A percentile compares a stretch with the other conserved stretches of the same genome.
phyloP scores from a whole-genome alignment of 2,113 vertebrate genomes.

The Tichodroma muraria region DNA sequence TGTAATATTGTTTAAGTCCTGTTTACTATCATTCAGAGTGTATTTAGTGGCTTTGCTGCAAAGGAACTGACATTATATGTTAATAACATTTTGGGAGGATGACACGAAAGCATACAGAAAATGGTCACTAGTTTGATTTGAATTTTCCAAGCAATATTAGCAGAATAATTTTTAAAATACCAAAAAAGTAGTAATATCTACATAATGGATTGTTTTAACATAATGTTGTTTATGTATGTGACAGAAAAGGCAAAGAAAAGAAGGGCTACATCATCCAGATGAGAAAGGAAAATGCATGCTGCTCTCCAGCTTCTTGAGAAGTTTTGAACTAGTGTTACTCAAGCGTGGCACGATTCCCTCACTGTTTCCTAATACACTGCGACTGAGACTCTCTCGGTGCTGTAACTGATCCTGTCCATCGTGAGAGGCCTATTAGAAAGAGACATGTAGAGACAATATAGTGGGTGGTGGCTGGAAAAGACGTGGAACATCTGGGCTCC shows the following conservation, averaged over 20 bases:
- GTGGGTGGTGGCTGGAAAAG: not conserved
- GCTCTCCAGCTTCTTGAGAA: not conserved
- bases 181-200: not conserved
- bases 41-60: not conserved
- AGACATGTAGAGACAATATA: not conserved
- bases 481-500: not conserved
- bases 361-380: not conserved
- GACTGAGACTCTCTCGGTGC: not conserved
- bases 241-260: not conserved
- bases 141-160: not conserved
- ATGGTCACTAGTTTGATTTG: not conserved
- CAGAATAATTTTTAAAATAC: not conserved
- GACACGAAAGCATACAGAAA: not conserved
- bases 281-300: not conserved
- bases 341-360: not conserved
- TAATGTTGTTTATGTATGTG: not conserved
- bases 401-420: not conserved
- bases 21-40: not conserved
- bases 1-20: not conserved
- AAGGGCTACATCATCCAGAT: not conserved
- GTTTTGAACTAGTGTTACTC: not conserved
- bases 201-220: not conserved
- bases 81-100: not conserved
- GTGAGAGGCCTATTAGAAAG: not conserved
- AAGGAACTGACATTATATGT: not conserved